Base-by-base conservation (phyloP, 92 coral and sea anemone genomes). In the Parazoanthus darwini region DNA sequence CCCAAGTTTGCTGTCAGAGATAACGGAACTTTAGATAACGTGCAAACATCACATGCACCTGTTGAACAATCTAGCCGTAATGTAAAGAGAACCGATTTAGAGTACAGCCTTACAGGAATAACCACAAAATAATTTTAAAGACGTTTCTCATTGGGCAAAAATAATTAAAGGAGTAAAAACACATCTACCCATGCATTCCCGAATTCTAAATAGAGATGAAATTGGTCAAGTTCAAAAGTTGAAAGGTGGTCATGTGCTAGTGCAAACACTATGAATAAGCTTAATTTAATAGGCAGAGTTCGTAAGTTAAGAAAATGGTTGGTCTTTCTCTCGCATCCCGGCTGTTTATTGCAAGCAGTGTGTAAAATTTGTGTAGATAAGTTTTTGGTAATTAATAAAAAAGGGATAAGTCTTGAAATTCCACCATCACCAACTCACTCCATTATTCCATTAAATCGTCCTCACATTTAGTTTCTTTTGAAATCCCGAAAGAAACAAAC, bases 1-100 rank as follows among this genome's bases (percentile, higher is more conserved):
- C 37, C 79, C 87, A 84, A 14, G 87, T 84, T 70, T 68, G 65
- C 77, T 70, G 74, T 33, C 59, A 58, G 26, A 56, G 79, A 84
- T 84, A 84, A 84, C 77, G 42, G 46, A 48, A 14, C 23, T 58
- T 25, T 50, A 16, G 79, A 26, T 23, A 35, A 59, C 33, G 74
- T 42, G 63, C 85, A 35, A 54, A 59, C 33, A 33, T 4, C 70
- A 63, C 70, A 29, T 29, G 33, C 33, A 63, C 70, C 26, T 63
- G 26, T 63, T 63, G 70, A 63, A 23, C 70, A 20, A 63, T 63
- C 70, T 63, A 63, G 70, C 51, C 51, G 15, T 63, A 29, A 29
- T 29, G 33, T 29, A 29, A 63, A 20, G 70, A 63, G 70, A 63
- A 63, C 25, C 70, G 70, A 63, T 63, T 5, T 26, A 18, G 59